Evolutionary conservation across 2,888 invertebrate species (phyloP).

Genomic region (Amiota minor): DNA sequence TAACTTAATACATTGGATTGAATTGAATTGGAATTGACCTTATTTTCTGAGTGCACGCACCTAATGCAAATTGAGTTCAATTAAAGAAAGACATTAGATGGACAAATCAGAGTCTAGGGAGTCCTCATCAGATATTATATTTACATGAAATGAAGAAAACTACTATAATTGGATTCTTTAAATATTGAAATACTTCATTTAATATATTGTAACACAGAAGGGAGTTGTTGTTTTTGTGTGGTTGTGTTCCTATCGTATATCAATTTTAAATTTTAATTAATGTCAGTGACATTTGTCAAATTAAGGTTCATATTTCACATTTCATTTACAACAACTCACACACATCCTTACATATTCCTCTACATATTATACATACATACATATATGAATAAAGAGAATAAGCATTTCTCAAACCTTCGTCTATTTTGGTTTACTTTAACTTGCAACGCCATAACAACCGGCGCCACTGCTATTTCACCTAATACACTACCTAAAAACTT

Average conservation of each 20-base stretch:
- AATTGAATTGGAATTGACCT: conserved; percentile 28
- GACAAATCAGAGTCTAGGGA: too few species aligned
- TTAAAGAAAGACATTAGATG: conserved; percentile 31
- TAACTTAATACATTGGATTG: background rate
- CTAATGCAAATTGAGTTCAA: conserved; percentile 46
- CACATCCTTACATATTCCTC: background rate
- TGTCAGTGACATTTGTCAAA: conserved; percentile 62
- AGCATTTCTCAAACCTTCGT: background rate
- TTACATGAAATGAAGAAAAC: too few species aligned
- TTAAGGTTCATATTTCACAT: conserved; percentile 60
- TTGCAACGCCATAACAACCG: background rate
- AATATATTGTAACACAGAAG: background rate
- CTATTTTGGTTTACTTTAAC: background rate
- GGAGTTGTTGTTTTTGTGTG: too few species aligned
- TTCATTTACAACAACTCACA: conserved; percentile 23
- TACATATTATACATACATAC: background rate
- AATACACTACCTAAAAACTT: too few species aligned
- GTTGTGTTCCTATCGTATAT: background rate
- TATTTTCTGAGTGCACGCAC: conserved; percentile 23
- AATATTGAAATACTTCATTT: conserved; percentile 31
- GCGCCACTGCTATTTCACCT: too few species aligned
- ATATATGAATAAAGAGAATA: background rate
- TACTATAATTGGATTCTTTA: too few species aligned
- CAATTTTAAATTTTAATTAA: conserved; percentile 54
- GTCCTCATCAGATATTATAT: too few species aligned